Conservation (phyloP, 2,888 invertebrate genomes). For the Melikaiella ostensackeni region DNA sequence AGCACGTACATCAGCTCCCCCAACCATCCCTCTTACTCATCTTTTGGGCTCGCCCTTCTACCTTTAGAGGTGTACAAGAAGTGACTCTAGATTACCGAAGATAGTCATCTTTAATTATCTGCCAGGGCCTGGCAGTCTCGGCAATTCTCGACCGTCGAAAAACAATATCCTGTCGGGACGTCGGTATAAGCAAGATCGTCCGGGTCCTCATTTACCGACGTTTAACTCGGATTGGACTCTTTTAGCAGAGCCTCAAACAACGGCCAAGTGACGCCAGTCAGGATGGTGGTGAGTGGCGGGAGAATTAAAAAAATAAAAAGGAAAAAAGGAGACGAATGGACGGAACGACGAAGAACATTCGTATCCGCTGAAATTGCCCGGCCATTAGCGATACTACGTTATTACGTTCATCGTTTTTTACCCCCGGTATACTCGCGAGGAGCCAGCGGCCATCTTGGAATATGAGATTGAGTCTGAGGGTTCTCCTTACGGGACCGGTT, state of each 20-base stretch:
- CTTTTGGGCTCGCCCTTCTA: neutral
- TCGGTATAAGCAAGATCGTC: slow-evolving; percentile 49
- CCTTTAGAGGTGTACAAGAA: neutral
- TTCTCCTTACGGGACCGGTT: slow-evolving; percentile 47
- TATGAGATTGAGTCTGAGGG: slow-evolving; percentile 68
- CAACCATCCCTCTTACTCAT: neutral
- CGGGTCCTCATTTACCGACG: slow-evolving; percentile 61
- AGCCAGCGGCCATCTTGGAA: slow-evolving; percentile 74
- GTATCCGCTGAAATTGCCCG: slow-evolving; percentile 76
- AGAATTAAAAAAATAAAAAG: slow-evolving; percentile 47
- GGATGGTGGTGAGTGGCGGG: slow-evolving; percentile 44
- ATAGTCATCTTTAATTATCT: slow-evolving; percentile 61
- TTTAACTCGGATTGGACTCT: slow-evolving; percentile 59
- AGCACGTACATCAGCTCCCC: neutral
- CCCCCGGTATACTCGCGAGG: slow-evolving; percentile 66
- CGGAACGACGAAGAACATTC: slow-evolving; percentile 66
- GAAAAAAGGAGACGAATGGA: slow-evolving; percentile 55
- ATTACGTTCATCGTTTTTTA: slow-evolving; percentile 76
- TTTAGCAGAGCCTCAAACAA: slow-evolving; percentile 48
- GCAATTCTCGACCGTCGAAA: slow-evolving; percentile 56
- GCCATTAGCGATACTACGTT: slow-evolving; percentile 77
- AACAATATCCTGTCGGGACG: slow-evolving; percentile 63
- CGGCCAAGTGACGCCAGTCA: slow-evolving; percentile 41
- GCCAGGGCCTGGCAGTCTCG: slow-evolving; percentile 49
- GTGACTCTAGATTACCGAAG: slow-evolving; percentile 42